These are phyloP conservation scores for Mustela nigripes DNA, from an alignment of 2,113 vertebrate genomes.

Conservation along the genomic window DNA sequence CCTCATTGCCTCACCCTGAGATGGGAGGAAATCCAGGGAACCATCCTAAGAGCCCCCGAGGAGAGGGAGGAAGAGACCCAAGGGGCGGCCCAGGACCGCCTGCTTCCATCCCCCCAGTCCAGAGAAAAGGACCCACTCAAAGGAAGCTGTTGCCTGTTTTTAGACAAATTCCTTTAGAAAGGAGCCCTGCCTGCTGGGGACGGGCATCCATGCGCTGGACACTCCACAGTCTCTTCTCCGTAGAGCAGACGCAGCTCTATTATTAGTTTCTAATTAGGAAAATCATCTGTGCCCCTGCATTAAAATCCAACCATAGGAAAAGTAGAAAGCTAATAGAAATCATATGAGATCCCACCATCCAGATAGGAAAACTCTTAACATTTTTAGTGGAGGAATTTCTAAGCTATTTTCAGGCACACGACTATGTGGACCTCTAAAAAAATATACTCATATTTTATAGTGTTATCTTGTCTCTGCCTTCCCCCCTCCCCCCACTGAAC, in stretches of 20 bases:
- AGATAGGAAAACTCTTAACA: neutral
- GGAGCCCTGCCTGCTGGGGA: neutral
- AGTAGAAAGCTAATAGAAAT: neutral
- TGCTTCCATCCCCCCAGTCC: neutral
- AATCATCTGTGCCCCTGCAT: neutral
- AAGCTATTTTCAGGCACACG: neutral
- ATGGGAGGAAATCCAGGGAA: neutral
- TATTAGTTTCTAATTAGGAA: neutral
- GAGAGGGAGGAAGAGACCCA: neutral
- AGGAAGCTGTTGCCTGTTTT: neutral
- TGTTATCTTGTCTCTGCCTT: neutral
- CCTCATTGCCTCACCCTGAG: fast-evolving
- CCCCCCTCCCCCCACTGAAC: neutral
- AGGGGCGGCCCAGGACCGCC: neutral
- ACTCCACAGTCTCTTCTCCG: neutral
- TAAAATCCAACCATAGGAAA: neutral
- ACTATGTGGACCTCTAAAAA: neutral
- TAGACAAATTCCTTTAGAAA: neutral
- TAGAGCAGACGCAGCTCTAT: too few species aligned
- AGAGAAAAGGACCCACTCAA: neutral
- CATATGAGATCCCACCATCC: neutral
- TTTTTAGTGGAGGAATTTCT: neutral
- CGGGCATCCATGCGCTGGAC: fast-evolving
- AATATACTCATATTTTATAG: neutral
- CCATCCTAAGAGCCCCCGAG: neutral